Percentiles rank a stretch among this genome's conserved stretches.
Conservation (phyloP, 2,113 vertebrate genomes). For the Cheilinus undulatus region DNA sequence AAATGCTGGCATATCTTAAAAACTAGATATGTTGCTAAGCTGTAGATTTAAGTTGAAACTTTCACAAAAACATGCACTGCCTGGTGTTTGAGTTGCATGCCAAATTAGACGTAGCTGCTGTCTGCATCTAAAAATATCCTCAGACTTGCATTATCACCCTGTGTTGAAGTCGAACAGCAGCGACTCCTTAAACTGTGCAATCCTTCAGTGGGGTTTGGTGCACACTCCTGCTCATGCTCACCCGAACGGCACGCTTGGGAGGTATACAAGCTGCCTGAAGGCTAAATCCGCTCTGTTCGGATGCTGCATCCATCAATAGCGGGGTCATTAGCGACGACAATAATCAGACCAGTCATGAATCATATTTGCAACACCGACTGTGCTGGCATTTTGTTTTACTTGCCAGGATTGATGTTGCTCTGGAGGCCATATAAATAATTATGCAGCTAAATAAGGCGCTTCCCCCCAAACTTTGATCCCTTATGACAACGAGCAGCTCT, state of each 20-base stretch:
- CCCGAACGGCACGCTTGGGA: neutral
- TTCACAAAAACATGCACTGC: neutral
- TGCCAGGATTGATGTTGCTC: constrained; percentile 11
- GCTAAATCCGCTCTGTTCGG: constrained; percentile 8
- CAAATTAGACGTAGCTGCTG: neutral
- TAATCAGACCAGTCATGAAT: constrained; percentile 41
- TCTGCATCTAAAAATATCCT: rapidly evolving
- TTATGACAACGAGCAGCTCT: constrained; percentile 7
- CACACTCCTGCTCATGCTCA: neutral
- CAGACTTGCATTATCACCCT: neutral
- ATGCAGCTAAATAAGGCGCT: constrained; percentile 21
- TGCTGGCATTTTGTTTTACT: constrained; percentile 29
- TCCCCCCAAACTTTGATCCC: constrained; percentile 48
- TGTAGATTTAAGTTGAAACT: too few species aligned
- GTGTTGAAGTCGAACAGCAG: neutral
- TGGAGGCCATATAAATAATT: constrained; percentile 10
- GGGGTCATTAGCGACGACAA: constrained; percentile 35
- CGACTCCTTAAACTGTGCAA: neutral
- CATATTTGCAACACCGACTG: constrained; percentile 9
- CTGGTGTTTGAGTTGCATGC: neutral
- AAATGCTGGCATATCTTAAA: too few species aligned
- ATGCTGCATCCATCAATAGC: constrained; percentile 42
- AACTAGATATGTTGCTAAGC: too few species aligned
- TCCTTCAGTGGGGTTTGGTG: neutral
- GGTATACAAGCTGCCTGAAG: constrained; percentile 3